phyloP scores from a whole-genome alignment of 2,113 vertebrate species.

The Apaloderma vittatum region DNA sequence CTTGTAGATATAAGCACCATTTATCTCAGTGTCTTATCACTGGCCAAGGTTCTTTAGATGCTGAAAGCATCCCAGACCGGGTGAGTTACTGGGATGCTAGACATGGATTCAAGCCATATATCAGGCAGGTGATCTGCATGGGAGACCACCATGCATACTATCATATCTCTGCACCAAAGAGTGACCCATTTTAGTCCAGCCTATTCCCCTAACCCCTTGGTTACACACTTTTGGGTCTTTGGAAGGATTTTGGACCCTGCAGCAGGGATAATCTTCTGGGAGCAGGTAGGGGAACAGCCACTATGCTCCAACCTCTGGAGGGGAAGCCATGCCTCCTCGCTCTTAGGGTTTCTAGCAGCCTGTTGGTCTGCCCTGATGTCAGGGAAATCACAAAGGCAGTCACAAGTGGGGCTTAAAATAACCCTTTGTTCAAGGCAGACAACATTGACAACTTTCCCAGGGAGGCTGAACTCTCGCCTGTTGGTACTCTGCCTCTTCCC shows the following conservation, averaged over 20 bases:
- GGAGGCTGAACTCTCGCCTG: slow-evolving; percentile 58
- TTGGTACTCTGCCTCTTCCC: slow-evolving; percentile 55
- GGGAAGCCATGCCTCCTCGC: accelerated
- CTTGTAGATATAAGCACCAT: background rate
- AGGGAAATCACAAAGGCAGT: slow-evolving; percentile 69
- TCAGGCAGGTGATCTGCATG: background rate
- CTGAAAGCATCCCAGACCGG: background rate
- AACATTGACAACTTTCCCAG: slow-evolving; percentile 59
- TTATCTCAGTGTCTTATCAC: background rate
- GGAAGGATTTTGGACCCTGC: background rate
- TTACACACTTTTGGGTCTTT: background rate
- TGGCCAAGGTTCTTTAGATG: background rate
- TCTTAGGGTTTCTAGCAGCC: background rate
- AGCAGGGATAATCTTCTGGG: background rate
- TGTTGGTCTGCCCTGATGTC: slow-evolving; percentile 55
- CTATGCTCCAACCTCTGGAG: background rate
- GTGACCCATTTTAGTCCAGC: background rate
- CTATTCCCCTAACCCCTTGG: background rate
- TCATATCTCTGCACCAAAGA: background rate
- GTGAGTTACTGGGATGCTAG: background rate
- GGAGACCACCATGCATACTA: background rate
- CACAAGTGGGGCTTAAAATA: slow-evolving; percentile 76
- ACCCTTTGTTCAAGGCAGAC: slow-evolving; percentile 11
- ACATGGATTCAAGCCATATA: background rate
- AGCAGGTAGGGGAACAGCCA: too few species aligned